Conservation (phyloP, 2,797 vertebrate genomes). For the Pseudochaenichthys georgianus region DNA sequence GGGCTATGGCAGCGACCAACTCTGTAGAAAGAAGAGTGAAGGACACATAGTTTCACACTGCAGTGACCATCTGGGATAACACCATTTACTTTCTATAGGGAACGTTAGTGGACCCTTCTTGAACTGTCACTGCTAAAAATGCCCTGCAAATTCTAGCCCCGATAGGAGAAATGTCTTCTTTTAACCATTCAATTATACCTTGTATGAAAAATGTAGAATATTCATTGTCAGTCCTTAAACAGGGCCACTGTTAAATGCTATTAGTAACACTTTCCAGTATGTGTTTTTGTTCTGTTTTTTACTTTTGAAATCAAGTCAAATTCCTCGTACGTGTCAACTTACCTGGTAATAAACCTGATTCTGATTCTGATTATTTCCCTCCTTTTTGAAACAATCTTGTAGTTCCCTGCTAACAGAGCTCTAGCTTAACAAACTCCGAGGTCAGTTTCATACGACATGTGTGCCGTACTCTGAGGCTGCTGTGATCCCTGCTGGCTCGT, state of each 20-base stretch:
- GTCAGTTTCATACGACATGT: slow-evolving; percentile 13
- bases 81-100: slow-evolving; percentile 22
- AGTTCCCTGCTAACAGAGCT: not conserved
- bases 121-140: slow-evolving; percentile 2
- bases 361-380: not conserved
- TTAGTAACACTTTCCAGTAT: not conserved
- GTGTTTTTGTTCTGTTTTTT: no score
- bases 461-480: not conserved
- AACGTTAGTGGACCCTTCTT: slow-evolving; percentile 17
- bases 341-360: no score
- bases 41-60: slow-evolving; percentile 48
- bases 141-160: not conserved
- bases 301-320: no score
- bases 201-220: no score
- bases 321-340: no score
- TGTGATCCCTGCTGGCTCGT: slow-evolving; percentile 37
- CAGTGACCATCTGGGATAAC: slow-evolving; percentile 41
- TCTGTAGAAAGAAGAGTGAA: slow-evolving; percentile 48
- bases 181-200: no score
- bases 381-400: not conserved
- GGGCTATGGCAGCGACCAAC: slow-evolving; percentile 37
- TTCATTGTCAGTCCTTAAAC: no score
- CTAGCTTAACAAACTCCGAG: not conserved
- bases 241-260: not conserved
- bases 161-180: no score